Conservation (phyloP, 2,797 vertebrate species). For the Anabas testudineus region DNA sequence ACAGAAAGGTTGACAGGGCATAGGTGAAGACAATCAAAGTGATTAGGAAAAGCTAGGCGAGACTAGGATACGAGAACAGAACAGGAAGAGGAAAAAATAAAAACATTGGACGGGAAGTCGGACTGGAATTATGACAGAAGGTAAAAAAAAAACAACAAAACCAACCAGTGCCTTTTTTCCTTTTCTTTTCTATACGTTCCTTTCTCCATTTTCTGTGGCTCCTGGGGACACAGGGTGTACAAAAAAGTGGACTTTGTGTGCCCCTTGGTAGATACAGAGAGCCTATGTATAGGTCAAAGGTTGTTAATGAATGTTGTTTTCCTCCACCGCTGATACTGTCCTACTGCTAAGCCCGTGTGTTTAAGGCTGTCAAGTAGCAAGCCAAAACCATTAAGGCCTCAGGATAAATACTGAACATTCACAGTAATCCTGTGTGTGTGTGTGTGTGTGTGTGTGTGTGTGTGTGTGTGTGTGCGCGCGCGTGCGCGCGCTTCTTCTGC, state of each 20-base stretch:
- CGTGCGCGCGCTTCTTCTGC: slow-evolving; percentile 15
- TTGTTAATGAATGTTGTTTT: slow-evolving; percentile 70
- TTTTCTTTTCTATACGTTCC: slow-evolving; percentile 20
- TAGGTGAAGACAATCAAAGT: too few species aligned
- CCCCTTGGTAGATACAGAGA: slow-evolving; percentile 32
- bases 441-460: slow-evolving; percentile 12
- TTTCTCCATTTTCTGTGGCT: slow-evolving; percentile 20
- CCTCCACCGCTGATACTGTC: slow-evolving; percentile 57
- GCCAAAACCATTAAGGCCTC: slow-evolving; percentile 56
- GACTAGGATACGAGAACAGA: too few species aligned
- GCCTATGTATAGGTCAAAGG: slow-evolving; percentile 61
- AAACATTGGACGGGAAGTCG: too few species aligned
- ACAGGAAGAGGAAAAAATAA: too few species aligned
- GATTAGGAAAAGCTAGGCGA: too few species aligned
- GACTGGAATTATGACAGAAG: too few species aligned
- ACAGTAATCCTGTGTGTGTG: slow-evolving; percentile 30
- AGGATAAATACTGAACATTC: slow-evolving; percentile 58
- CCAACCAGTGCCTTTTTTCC: not conserved
- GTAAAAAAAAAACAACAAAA: too few species aligned
- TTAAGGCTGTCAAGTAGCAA: slow-evolving; percentile 65
- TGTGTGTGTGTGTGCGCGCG: slow-evolving; percentile 25
- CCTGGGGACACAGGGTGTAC: slow-evolving; percentile 1
- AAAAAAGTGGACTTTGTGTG: slow-evolving; percentile 9
- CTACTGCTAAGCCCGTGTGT: slow-evolving; percentile 60
- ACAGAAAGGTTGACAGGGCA: too few species aligned